Base-by-base conservation (phyloP, 2,797 vertebrate genomes). In the Atherinosoma microstoma region DNA sequence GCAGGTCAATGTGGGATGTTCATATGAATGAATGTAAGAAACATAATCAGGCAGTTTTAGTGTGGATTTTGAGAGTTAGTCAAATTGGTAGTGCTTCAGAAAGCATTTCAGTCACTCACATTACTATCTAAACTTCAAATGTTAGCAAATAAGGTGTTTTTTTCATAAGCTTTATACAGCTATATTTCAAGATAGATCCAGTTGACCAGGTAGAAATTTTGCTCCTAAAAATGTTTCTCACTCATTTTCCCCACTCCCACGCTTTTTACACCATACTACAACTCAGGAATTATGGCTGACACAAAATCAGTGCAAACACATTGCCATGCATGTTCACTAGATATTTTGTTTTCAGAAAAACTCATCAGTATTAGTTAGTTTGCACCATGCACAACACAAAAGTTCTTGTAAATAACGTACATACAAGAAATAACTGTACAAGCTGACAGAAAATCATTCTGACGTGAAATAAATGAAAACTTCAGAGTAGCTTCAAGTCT, bases 151-250 rank as follows among this genome's bases (percentile, higher is more conserved):
- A 42, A 30, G 32, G 32, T 32, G 11, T 29, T 58, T 58, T 18
- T 35, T 58, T 67, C 0, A 45, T 42, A 0, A 47, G 30, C 20
- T 58, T 47, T 47, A 56, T 32, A 56, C 15, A 58, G 22, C 7
- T 36, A 9, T 20, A 49, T 24, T 73, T 77, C 57, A 1, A 9
- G 10, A 24, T 27, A 47, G 56, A 73, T 72, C 54, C 64, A 27
- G 20, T 30, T 18, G 18, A 67, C 42, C 36, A 62, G 59, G 4
- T 53, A 57, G 49, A 53, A 53, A 53, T 22, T 20, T 24, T 53
- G 7, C 9, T 24, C 3, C 49, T 4, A 11, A 7, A 0, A 53
- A 24, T n/a, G 58, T 73, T 67, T 54, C 36, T 79, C n/a, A 34
- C 58, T 61, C 2, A 15, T 12, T 42, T 30, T 51, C n/a, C 6